phyloP scores from a whole-genome alignment of 2,113 vertebrate species.

The Mus spicilegus region DNA sequence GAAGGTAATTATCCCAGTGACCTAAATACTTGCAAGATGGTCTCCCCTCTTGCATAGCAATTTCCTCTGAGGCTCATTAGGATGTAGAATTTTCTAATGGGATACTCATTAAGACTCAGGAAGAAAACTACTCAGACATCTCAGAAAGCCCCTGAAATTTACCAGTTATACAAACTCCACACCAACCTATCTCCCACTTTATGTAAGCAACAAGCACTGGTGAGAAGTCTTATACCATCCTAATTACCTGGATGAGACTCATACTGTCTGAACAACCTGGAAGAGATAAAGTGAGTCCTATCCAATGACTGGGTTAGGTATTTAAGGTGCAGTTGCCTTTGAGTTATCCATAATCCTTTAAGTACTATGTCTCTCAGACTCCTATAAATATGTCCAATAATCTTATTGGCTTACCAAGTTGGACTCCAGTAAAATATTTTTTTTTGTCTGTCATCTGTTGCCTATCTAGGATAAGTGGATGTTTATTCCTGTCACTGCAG shows the following conservation, averaged over 20 bases:
- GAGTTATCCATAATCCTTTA: no score
- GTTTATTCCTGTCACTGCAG: not conserved
- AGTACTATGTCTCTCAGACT: no score
- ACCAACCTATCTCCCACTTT: not conserved
- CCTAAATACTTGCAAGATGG: not conserved
- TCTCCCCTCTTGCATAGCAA: not conserved
- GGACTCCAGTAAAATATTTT: not conserved
- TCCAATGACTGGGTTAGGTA: no score
- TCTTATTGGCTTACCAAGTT: no score
- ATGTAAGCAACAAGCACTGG: not conserved
- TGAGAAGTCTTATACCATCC: not conserved
- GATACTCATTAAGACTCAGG: not conserved
- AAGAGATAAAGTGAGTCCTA: no score
- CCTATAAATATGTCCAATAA: no score
- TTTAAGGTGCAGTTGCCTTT: no score
- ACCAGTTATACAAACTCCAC: not conserved
- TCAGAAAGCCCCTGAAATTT: not conserved
- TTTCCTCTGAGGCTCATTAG: not conserved
- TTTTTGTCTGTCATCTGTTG: not conserved
- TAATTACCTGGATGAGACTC: no score
- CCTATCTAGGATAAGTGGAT: not conserved
- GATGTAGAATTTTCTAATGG: not conserved
- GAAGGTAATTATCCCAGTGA: not conserved
- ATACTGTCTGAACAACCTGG: no score
- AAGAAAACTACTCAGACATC: not conserved